Percentiles rank a stretch among this genome's conserved stretches.
Evolutionary conservation across 1,140 invertebrate species (phyloP).

Genomic region (Potamilus streckersoni): DNA sequence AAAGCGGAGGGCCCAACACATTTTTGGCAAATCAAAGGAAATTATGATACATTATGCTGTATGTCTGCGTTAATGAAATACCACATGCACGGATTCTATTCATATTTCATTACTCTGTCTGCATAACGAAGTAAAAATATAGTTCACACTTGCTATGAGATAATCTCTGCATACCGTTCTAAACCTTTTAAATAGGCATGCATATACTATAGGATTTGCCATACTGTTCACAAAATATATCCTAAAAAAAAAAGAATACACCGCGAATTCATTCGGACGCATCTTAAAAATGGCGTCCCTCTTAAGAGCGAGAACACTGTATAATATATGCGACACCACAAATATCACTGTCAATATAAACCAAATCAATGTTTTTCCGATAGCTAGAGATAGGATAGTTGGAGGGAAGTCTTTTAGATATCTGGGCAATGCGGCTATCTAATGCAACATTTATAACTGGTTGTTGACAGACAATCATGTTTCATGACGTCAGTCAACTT

Average conservation of each 20-base stretch:
- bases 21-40: too few species aligned
- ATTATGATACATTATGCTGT: too few species aligned
- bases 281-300: constrained; percentile 20
- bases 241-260: constrained; percentile 17
- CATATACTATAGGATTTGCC: constrained; percentile 34
- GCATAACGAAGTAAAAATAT: too few species aligned
- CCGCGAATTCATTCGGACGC: constrained; percentile 2
- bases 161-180: constrained; percentile 11
- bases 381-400: neutral
- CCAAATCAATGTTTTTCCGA: constrained; percentile 34
- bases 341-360: constrained; percentile 34
- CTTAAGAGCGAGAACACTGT: constrained; percentile 14
- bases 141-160: too few species aligned
- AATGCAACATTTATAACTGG: too few species aligned
- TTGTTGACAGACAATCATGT: too few species aligned
- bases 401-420: neutral
- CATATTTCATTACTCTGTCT: too few species aligned
- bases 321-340: constrained; percentile 14
- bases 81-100: too few species aligned
- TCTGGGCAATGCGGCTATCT: neutral
- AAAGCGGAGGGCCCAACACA: too few species aligned
- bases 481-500: too few species aligned
- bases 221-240: constrained; percentile 37
- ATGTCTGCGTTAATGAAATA: too few species aligned
- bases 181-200: constrained; percentile 29